A percentile compares a stretch with the other conserved stretches of the same genome.
phyloP scores from a whole-genome alignment of 2,113 vertebrate genomes.

The Grammatotria lemairii region DNA sequence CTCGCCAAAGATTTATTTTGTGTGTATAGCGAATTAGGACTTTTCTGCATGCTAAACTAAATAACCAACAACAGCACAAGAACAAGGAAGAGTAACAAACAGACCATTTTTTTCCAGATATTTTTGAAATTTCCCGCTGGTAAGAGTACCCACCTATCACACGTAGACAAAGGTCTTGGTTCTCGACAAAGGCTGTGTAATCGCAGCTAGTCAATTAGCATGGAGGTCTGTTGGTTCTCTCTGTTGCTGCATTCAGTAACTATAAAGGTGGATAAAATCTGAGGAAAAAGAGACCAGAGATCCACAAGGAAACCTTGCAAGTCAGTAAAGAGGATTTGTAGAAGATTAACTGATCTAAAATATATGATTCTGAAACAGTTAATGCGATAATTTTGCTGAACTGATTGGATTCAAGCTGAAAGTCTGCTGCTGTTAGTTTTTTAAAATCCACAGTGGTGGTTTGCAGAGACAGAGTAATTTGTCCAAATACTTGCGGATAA shows the following conservation, averaged over 20 bases:
- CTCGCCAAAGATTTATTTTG: accelerated
- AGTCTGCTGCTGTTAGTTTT: neutral
- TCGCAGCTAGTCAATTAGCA: neutral
- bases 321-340: neutral
- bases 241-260: neutral
- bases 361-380: neutral
- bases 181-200: neutral
- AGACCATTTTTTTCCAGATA: neutral
- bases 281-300: neutral
- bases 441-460: neutral
- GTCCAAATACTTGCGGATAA: neutral
- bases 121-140: neutral
- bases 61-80: neutral
- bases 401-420: neutral
- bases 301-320: neutral
- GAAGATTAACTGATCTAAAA: neutral
- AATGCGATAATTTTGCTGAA: neutral
- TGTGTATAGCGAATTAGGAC: neutral
- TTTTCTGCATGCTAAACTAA: neutral
- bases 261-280: neutral
- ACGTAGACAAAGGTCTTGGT: neutral
- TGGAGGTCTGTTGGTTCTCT: neutral
- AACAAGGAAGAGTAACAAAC: neutral
- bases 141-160: neutral
- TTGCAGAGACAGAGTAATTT: neutral